These are phyloP conservation scores for Chrysodeixis includens DNA, from an alignment of 2,888 invertebrate genomes.

Conservation along the genomic window DNA sequence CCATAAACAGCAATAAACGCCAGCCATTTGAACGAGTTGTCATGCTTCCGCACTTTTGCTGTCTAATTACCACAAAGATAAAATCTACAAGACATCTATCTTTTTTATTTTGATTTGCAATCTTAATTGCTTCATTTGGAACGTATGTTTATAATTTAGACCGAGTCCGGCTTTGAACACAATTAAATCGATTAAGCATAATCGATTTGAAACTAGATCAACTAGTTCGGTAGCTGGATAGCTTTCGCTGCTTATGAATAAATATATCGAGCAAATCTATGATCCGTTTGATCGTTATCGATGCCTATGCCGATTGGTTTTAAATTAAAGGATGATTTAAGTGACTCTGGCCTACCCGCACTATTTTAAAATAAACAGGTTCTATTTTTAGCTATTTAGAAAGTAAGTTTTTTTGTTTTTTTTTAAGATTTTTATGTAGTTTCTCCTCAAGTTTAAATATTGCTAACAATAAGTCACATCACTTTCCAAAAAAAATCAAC, in stretches of 20 bases:
- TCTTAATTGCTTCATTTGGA: slow-evolving; percentile 39
- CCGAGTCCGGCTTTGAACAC: slow-evolving; percentile 33
- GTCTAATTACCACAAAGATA: slow-evolving; percentile 1
- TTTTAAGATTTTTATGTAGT: no score
- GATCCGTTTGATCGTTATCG: slow-evolving; percentile 44
- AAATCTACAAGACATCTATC: slow-evolving; percentile 14
- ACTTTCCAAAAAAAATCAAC: no score
- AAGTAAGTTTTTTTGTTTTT: slow-evolving; percentile 13
- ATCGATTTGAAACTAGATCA: slow-evolving; percentile 59
- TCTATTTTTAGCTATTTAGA: slow-evolving; percentile 18
- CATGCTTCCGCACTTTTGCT: neutral
- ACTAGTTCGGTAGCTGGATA: slow-evolving; percentile 52
- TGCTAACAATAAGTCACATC: no score
- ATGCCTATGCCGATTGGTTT: slow-evolving; percentile 39
- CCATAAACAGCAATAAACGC: neutral
- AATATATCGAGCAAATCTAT: slow-evolving; percentile 41
- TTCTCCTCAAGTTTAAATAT: no score
- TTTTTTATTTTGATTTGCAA: slow-evolving; percentile 29
- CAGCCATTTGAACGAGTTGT: neutral
- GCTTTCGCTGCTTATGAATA: slow-evolving; percentile 58
- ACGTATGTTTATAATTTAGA: slow-evolving; percentile 34
- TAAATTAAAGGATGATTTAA: slow-evolving; percentile 31
- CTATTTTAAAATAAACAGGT: slow-evolving; percentile 13
- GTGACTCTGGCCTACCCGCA: slow-evolving; percentile 11
- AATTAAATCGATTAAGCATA: slow-evolving; percentile 52